Evolutionary conservation across 2,113 vertebrate species (phyloP), one percentile per base, ranked within the genome.

Genomic region (Esox niger): DNA sequence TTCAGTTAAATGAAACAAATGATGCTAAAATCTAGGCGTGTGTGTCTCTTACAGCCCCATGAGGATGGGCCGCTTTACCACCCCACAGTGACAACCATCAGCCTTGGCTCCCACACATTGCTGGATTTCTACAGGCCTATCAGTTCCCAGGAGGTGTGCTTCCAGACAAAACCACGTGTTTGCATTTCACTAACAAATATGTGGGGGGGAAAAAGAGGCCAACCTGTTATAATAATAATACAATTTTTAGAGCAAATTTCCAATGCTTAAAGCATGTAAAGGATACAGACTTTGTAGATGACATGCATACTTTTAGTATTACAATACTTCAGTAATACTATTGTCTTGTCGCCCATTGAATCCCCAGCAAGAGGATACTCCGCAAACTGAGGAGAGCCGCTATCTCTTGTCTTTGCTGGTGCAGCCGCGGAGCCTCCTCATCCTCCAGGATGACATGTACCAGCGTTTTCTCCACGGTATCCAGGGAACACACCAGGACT

Each of bases 21-120:
- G n/a, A n/a, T n/a, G n/a, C n/a, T n/a, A n/a, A n/a, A n/a, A n/a
- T n/a, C n/a, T n/a, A n/a, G n/a, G n/a, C n/a, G n/a, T n/a, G n/a
- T n/a, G n/a, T n/a, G n/a, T n/a, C n/a, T n/a, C 35, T 76, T 30
- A 6, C 64, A 94, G 95, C 92, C 95, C n/a, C 95, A 97, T 2
- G 94, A 92, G 23, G 95, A 97, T 0, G 95, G 95, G 2, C 94
- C 94, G 1, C 76, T 96, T 4, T 97, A 97, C 82, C 94, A 94
- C 84, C 95, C 95, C 1, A 95, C 94, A 0, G 93, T 97, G 79
- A 93, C 93, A 47, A 96, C 95, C 30, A 88, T 97, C 87, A 95
- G 86, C 77, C 78, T 97, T 76, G 95, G 95, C n/a, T 96, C 94
- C 2, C 93, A 95, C 81, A 90, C 92, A 6, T 27, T 96, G 5